phyloP scores from a whole-genome alignment of 2,888 invertebrate genomes.

The Pasiphila rectangulata region DNA sequence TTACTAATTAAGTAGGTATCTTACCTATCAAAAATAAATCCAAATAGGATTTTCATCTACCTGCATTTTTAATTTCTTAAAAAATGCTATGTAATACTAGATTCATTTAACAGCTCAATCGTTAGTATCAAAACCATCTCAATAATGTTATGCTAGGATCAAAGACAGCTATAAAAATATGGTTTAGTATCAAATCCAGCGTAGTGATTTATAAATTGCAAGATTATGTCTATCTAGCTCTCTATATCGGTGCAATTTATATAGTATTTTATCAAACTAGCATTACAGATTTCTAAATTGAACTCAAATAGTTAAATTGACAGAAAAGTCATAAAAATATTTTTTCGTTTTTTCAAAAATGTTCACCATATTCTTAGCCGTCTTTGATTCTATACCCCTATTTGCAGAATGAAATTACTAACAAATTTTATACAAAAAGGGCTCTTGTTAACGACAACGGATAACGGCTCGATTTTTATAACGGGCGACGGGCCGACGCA shows the following conservation, averaged over 20 bases:
- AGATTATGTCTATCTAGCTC: not conserved
- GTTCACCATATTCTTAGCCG: not conserved
- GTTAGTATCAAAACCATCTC: no score
- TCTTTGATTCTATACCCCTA: slow-evolving; percentile 1
- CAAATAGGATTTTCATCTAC: not conserved
- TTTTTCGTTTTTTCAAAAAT: not conserved
- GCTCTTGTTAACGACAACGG: no score
- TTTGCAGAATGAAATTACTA: no score
- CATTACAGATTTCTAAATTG: no score
- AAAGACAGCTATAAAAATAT: not conserved
- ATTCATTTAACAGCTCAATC: no score
- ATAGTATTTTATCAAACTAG: not conserved
- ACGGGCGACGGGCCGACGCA: no score
- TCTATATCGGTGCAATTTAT: not conserved
- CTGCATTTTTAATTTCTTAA: not conserved
- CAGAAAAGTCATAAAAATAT: not conserved
- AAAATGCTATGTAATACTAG: no score
- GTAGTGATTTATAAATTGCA: not conserved
- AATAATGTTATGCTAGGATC: not conserved
- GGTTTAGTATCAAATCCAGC: not conserved
- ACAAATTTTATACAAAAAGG: no score
- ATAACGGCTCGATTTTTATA: no score
- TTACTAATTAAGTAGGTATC: not conserved
- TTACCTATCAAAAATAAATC: not conserved
- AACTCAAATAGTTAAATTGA: not conserved